A percentile compares a stretch with the other conserved stretches of the same genome.
These are phyloP conservation scores for Aporophyla nigra DNA, from an alignment of 2,888 invertebrate genomes.

Conservation along the genomic window DNA sequence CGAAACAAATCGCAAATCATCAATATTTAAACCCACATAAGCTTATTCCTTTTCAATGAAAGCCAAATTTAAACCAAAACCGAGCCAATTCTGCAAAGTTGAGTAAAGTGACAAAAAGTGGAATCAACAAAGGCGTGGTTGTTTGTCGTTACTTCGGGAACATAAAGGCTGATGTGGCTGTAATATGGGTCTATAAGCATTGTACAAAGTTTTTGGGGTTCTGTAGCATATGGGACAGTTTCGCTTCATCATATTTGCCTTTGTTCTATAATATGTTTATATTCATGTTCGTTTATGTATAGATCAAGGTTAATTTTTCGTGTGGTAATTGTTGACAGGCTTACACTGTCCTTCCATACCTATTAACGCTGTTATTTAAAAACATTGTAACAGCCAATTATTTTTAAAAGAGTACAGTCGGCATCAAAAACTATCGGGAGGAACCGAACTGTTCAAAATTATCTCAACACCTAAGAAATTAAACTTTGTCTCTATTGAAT, in stretches of 20 bases:
- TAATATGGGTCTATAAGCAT: constrained; percentile 3
- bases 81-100: constrained; percentile 19
- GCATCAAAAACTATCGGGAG: too few relatives aligned
- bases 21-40: not conserved
- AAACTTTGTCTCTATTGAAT: too few relatives aligned
- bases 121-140: constrained; percentile 50
- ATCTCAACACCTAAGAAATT: too few relatives aligned
- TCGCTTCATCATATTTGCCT: not conserved
- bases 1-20: not conserved
- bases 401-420: too few relatives aligned
- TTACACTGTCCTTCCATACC: too few relatives aligned
- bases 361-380: too few relatives aligned
- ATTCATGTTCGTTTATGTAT: too few relatives aligned
- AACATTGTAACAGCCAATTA: too few relatives aligned
- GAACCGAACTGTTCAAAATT: too few relatives aligned
- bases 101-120: constrained; percentile 37
- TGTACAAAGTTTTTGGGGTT: constrained; percentile 11
- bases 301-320: too few relatives aligned
- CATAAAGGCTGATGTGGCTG: constrained; percentile 5
- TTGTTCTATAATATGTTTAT: not conserved
- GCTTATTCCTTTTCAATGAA: constrained; percentile 6
- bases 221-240: not conserved
- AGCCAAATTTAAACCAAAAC: constrained; percentile 19
- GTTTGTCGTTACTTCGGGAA: constrained; percentile 38
- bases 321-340: too few relatives aligned